Evolutionary conservation across 2,113 vertebrate species (phyloP).

Genomic region (Gnathonemus longibarbis): DNA sequence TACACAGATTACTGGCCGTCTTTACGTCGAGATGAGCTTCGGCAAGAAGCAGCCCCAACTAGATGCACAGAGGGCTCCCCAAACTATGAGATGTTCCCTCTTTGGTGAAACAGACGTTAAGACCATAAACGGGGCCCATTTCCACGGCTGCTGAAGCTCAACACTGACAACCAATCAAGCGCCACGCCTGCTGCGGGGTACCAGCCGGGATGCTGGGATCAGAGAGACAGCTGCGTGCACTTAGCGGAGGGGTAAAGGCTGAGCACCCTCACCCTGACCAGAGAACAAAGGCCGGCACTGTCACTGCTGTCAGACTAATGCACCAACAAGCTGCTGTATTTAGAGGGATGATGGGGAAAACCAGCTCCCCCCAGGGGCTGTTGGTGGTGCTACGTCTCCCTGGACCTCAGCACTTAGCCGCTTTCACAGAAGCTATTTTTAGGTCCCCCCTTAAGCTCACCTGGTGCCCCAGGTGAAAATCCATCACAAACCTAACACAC

Average conservation of each 20-base stretch:
- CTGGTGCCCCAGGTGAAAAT: not conserved
- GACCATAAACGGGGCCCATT: not conserved
- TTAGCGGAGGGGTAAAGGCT: not conserved
- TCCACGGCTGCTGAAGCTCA: not conserved
- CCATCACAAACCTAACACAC: not conserved
- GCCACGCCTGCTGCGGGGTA: not conserved
- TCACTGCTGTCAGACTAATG: not conserved
- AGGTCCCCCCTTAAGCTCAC: not conserved
- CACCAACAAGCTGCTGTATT: not conserved
- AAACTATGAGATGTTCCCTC: not conserved
- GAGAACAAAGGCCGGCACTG: not conserved
- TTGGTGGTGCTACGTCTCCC: not conserved
- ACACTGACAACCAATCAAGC: conserved; percentile 4
- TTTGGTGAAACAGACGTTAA: not conserved
- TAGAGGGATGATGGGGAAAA: not conserved
- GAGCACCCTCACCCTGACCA: not conserved
- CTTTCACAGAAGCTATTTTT: not conserved
- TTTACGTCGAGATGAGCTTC: not conserved
- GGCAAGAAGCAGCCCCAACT: not conserved
- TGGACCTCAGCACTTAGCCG: not conserved
- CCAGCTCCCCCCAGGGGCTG: not conserved
- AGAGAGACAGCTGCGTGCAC: not conserved
- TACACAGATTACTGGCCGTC: not conserved
- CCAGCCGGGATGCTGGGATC: not conserved
- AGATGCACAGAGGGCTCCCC: not conserved